Conservation (phyloP, 2,797 vertebrate genomes). For the Calcarius lapponicus region DNA sequence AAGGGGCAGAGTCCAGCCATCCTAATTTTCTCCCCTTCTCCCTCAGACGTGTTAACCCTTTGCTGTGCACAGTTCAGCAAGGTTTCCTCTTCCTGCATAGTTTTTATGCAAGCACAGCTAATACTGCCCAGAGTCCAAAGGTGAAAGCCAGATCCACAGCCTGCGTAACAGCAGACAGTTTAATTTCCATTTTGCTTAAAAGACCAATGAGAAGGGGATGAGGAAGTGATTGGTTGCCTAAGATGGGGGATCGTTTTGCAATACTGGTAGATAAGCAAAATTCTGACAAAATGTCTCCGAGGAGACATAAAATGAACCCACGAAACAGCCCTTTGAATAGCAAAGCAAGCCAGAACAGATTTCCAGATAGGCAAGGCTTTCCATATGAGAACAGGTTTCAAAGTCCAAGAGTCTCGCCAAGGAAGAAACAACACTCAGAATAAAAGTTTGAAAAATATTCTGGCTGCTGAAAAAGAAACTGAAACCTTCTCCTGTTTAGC, state of each 20-base stretch:
- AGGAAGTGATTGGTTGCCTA: slow-evolving; percentile 36
- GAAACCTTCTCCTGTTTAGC: slow-evolving; percentile 5
- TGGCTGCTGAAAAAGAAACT: slow-evolving; percentile 33
- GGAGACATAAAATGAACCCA: background rate
- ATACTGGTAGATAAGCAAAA: slow-evolving; percentile 35
- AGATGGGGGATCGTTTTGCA: slow-evolving; percentile 3
- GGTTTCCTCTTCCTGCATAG: background rate
- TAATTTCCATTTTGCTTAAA: slow-evolving; percentile 14
- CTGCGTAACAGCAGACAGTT: background rate
- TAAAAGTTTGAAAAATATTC: background rate
- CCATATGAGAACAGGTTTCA: background rate
- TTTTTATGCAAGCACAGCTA: background rate
- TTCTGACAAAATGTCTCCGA: background rate
- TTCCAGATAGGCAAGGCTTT: slow-evolving; percentile 6
- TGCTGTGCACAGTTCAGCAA: background rate
- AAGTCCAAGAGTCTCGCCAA: slow-evolving; percentile 11
- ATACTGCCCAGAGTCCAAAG: slow-evolving; percentile 8
- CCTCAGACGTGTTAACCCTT: background rate
- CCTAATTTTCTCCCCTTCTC: background rate
- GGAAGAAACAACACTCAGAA: background rate
- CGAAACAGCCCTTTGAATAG: background rate
- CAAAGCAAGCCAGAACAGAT: background rate
- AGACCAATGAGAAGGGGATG: background rate
- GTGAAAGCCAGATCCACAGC: background rate
- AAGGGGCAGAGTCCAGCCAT: background rate